Conservation (phyloP, 2,888 invertebrate species). For the Heliconius hortense region DNA sequence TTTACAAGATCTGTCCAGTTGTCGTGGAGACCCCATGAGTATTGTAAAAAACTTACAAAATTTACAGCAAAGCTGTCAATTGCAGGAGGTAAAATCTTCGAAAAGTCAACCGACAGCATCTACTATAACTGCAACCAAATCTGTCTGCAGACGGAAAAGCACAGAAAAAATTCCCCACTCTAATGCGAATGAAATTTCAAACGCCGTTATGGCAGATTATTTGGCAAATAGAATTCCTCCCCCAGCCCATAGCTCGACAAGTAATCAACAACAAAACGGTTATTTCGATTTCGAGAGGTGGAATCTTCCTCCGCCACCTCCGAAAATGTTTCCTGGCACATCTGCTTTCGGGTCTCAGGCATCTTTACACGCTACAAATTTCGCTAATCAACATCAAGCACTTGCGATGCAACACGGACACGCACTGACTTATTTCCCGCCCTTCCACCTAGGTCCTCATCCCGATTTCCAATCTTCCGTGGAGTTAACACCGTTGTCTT, state of each 20-base stretch:
- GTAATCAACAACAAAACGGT: constrained; percentile 83
- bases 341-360: constrained; percentile 83
- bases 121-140: constrained; percentile 56
- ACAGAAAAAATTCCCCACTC: constrained; percentile 78
- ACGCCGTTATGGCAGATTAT: constrained; percentile 80
- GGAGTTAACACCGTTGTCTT: constrained; percentile 84
- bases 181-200: constrained; percentile 80
- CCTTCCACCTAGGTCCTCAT: constrained; percentile 88
- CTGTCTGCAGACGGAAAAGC: constrained; percentile 81
- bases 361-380: constrained; percentile 79
- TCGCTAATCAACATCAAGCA: constrained; percentile 84
- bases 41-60: constrained; percentile 87
- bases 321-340: constrained; percentile 85
- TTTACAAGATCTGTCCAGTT: constrained; percentile 87
- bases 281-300: constrained; percentile 92
- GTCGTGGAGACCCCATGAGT: constrained; percentile 88
- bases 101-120: constrained; percentile 68
- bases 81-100: constrained; percentile 79
- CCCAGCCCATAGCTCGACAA: constrained; percentile 86
- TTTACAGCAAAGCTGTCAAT: constrained; percentile 82
- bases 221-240: constrained; percentile 85
- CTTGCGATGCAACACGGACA: constrained; percentile 86
- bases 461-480: constrained; percentile 85
- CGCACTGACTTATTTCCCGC: constrained; percentile 88
- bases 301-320: constrained; percentile 87